Evolutionary conservation across 2,113 vertebrate species (phyloP).

Genomic region (Alaudala cheleensis): DNA sequence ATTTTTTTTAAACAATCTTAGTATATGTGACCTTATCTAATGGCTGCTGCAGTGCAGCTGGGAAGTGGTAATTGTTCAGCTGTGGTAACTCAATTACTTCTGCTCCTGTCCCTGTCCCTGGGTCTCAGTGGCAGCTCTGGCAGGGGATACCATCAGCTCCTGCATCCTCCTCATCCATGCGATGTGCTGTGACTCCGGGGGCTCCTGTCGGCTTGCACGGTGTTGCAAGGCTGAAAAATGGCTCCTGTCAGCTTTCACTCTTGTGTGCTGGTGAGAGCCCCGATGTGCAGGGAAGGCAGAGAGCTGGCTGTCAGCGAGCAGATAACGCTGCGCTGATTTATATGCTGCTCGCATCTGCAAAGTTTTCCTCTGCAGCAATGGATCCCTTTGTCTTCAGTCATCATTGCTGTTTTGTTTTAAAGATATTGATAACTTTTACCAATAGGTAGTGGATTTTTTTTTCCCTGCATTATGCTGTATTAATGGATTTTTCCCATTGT

Average conservation of each 20-base stretch:
- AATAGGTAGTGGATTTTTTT: not conserved
- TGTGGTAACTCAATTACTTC: not conserved
- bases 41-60: not conserved
- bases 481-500: not conserved
- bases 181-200: fast-evolving
- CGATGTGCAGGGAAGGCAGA: not conserved
- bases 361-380: slow-evolving; percentile 13
- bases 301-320: slow-evolving; percentile 12
- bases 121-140: not conserved
- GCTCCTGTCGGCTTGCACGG: not conserved
- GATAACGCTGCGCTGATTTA: not conserved
- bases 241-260: slow-evolving; percentile 24
- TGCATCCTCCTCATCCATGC: fast-evolving
- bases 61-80: not conserved
- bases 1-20: not conserved
- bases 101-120: not conserved
- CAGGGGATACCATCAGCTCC: not conserved
- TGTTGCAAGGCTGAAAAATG: not conserved
- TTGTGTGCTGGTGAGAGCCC: not conserved
- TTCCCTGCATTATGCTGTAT: not conserved
- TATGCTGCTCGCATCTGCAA: not conserved
- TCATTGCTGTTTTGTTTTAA: not conserved
- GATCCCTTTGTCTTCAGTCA: not conserved
- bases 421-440: not conserved
- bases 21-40: not conserved